These are phyloP conservation scores for Ormyrus labotus DNA, from an alignment of 2,888 invertebrate species.

Conservation along the genomic window DNA sequence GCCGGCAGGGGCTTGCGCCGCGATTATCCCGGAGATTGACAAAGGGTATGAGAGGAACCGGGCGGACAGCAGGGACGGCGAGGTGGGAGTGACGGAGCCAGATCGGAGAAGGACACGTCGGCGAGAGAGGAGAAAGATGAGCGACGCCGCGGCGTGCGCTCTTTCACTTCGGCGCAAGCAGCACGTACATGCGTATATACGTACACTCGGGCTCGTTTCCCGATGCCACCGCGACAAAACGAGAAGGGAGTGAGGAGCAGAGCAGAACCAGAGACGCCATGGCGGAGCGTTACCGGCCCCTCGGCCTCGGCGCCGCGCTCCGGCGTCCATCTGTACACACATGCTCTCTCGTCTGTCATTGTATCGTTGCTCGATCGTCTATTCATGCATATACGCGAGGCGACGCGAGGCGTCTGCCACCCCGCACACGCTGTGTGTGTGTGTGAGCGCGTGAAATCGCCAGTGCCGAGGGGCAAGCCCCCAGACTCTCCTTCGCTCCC, in stretches of 20 bases:
- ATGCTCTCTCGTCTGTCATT: not conserved
- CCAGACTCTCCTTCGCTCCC: not conserved
- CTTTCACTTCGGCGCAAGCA: slow-evolving; percentile 30
- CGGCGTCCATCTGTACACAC: not conserved
- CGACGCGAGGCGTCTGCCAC: not conserved
- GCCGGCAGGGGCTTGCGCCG: not conserved
- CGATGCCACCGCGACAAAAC: slow-evolving; percentile 40
- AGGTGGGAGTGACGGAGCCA: slow-evolving; percentile 26
- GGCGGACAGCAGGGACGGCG: slow-evolving; percentile 19
- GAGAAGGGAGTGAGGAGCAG: slow-evolving; percentile 21
- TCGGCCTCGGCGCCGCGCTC: not conserved
- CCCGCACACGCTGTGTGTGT: not conserved
- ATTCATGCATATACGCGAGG: not conserved
- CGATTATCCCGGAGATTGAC: slow-evolving; percentile 20
- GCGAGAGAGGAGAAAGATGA: slow-evolving; percentile 17
- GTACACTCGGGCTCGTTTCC: slow-evolving; percentile 6
- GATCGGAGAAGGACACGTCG: not conserved
- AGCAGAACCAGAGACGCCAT: slow-evolving; percentile 15
- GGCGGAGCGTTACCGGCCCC: slow-evolving; percentile 24
- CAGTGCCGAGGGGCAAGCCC: slow-evolving; percentile 28
- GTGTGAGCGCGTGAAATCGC: slow-evolving; percentile 44
- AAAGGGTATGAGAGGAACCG: slow-evolving; percentile 8
- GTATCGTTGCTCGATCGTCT: not conserved
- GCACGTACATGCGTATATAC: slow-evolving; percentile 2
- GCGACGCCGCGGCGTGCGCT: slow-evolving; percentile 19